These are phyloP conservation scores for Cuculus canorus DNA, from an alignment of 2,797 vertebrate genomes.

Conservation along the genomic window DNA sequence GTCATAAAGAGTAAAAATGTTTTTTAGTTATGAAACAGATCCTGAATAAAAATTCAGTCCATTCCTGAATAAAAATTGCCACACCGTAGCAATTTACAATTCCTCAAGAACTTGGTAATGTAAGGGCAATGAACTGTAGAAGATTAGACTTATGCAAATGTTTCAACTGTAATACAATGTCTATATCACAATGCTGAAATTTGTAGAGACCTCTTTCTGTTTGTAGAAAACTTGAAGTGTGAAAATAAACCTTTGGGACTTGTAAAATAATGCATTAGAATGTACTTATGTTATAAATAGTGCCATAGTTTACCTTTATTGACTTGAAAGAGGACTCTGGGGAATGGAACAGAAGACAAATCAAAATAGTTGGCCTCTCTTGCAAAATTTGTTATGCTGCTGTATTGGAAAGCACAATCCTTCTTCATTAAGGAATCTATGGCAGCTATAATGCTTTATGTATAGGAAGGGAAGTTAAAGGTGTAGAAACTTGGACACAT, in stretches of 20 bases:
- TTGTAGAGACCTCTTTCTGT: neutral
- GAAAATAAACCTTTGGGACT: neutral
- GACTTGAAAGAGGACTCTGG: neutral
- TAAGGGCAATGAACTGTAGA: neutral
- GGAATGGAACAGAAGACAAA: neutral
- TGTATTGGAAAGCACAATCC: neutral
- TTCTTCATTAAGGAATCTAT: neutral
- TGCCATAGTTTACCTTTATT: neutral
- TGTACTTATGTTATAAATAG: neutral
- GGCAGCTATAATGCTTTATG: neutral
- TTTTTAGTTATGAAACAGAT: neutral
- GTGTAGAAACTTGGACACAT: neutral
- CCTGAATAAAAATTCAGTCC: neutral
- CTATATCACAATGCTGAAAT: neutral
- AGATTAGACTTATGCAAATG: neutral
- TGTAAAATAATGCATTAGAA: conserved; percentile 15
- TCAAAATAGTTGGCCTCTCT: neutral
- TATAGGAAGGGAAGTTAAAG: neutral
- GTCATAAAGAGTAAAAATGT: neutral
- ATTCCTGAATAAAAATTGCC: neutral
- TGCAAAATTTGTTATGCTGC: neutral
- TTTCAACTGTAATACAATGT: neutral
- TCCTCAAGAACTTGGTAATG: neutral
- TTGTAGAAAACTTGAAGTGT: neutral
- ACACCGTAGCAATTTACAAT: neutral